These are phyloP conservation scores for Coecobrya sp. DNA, from an alignment of 2,888 invertebrate species.

Conservation along the genomic window DNA sequence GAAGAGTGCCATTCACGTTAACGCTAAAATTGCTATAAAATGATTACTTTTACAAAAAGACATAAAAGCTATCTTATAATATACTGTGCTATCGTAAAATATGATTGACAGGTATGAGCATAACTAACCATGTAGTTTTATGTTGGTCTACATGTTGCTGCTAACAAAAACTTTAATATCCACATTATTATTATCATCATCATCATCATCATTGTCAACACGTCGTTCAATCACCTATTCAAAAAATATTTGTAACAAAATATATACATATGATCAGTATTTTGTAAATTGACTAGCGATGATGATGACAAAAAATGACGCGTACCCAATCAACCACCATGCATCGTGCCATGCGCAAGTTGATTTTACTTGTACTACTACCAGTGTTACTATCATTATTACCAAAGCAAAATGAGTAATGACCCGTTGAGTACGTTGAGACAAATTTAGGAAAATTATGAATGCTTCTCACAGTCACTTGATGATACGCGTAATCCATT, in stretches of 20 bases:
- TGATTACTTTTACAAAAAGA: not conserved
- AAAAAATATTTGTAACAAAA: not conserved
- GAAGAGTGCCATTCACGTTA: not conserved
- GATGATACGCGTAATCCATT: not conserved
- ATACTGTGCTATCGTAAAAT: not conserved
- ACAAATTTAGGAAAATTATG: not conserved
- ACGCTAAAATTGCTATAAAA: not conserved
- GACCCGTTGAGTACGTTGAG: not conserved
- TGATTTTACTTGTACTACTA: not conserved
- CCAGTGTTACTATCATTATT: no score
- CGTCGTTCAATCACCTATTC: not conserved
- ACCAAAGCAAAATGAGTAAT: not conserved
- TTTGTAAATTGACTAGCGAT: not conserved
- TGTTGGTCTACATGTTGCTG: not conserved
- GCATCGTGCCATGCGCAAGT: not conserved
- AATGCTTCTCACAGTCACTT: not conserved
- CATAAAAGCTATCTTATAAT: not conserved
- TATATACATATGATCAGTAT: not conserved
- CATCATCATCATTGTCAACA: slow-evolving; percentile 14
- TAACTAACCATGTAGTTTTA: not conserved
- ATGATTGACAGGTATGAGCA: not conserved
- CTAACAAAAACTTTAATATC: not conserved
- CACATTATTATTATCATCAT: no score
- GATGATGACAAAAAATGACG: not conserved
- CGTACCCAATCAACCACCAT: not conserved